A percentile compares a stretch with the other conserved stretches of the same genome.
Evolutionary conservation across 2,797 vertebrate species (phyloP).

Genomic region (Galagoides demidoff): DNA sequence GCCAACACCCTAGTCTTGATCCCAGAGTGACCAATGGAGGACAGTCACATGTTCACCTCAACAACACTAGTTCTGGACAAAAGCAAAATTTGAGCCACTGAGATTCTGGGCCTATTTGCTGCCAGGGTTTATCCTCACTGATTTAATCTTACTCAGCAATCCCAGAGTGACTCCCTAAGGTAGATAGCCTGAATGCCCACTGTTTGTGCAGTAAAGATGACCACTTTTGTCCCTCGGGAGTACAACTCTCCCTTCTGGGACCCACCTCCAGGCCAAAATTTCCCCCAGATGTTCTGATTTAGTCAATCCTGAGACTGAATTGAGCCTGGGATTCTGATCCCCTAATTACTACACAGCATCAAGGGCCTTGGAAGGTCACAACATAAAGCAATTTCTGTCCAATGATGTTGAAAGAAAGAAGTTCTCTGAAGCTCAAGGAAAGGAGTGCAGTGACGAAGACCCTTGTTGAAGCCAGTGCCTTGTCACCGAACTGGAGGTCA

Average conservation of each 20-base stretch:
- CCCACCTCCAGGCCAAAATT: not conserved
- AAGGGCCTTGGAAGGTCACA: too few relatives aligned
- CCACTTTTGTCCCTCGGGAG: not conserved
- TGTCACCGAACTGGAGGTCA: too few relatives aligned
- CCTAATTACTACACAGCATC: not conserved
- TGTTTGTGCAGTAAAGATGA: not conserved
- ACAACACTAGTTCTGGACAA: not conserved
- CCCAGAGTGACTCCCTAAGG: too few relatives aligned
- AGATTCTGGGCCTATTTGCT: not conserved
- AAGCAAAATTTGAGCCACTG: not conserved
- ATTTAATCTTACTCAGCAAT: not conserved
- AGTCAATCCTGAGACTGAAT: too few relatives aligned
- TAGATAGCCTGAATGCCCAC: not conserved
- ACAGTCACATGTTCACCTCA: too few relatives aligned
- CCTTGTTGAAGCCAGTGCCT: not conserved
- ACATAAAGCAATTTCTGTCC: not conserved
- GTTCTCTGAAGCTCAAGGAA: not conserved
- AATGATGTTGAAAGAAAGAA: not conserved
- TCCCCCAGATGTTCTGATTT: not conserved
- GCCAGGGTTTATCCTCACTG: not conserved
- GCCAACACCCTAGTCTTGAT: too few relatives aligned
- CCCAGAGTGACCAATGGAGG: too few relatives aligned
- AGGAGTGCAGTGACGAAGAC: not conserved
- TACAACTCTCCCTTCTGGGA: too few relatives aligned
- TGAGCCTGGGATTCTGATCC: not conserved